A percentile compares a stretch with the other conserved stretches of the same genome.
Evolutionary conservation across 2,888 invertebrate genomes (phyloP).

Genomic region (Macrophya alboannulata): DNA sequence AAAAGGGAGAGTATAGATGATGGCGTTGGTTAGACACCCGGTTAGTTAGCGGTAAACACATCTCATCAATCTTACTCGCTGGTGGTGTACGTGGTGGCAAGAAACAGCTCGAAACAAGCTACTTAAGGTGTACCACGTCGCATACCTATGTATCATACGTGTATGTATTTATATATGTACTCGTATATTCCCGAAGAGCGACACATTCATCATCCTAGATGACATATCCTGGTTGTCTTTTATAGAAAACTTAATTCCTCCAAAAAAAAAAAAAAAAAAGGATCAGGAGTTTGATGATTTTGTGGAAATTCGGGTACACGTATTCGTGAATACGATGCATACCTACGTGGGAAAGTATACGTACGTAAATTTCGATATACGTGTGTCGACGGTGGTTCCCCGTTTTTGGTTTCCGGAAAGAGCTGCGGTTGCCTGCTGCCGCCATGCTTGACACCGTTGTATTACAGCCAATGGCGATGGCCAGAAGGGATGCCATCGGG

Average conservation of each 20-base stretch:
- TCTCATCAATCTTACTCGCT: conserved; percentile 77
- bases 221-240: conserved; percentile 29
- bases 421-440: conserved; percentile 59
- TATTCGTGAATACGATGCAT: background rate
- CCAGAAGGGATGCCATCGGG: conserved; percentile 66
- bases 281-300: too few species aligned
- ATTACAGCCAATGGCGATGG: conserved; percentile 74
- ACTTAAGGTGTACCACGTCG: conserved; percentile 4
- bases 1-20: background rate
- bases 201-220: conserved; percentile 32
- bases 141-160: conserved; percentile 7
- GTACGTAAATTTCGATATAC: background rate
- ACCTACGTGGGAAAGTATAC: background rate
- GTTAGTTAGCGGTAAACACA: conserved; percentile 73
- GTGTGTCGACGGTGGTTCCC: background rate
- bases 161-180: background rate
- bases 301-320: too few species aligned
- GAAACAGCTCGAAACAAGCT: conserved; percentile 17
- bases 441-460: conserved; percentile 74
- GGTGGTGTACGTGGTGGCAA: background rate
- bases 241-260: too few species aligned
- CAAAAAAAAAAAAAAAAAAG: too few species aligned
- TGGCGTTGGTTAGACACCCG: conserved; percentile 37
- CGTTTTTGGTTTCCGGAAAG: conserved; percentile 18
- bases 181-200: conserved; percentile 18